phyloP scores from a whole-genome alignment of 2,888 invertebrate genomes.

The Sphecodes monilicornis region DNA sequence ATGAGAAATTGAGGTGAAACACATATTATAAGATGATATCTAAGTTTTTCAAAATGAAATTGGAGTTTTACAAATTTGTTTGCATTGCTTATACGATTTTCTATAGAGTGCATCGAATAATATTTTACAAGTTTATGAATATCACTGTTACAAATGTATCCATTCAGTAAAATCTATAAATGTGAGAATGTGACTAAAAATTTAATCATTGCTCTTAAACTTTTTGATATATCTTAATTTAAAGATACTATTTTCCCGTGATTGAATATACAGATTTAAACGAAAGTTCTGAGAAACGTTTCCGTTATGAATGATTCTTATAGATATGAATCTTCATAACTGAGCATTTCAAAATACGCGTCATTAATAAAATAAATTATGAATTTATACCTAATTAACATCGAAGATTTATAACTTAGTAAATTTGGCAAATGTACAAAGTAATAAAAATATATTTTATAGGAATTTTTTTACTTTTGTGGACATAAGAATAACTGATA shows the following conservation, averaged over 20 bases:
- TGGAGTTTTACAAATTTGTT: neutral
- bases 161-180: constrained; percentile 60
- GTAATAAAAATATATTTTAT: constrained; percentile 4
- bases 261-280: constrained; percentile 19
- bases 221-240: constrained; percentile 14
- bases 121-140: constrained; percentile 35
- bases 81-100: neutral
- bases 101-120: neutral
- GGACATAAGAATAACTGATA: neutral
- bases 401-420: constrained; percentile 25
- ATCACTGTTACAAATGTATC: constrained; percentile 67
- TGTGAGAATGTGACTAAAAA: constrained; percentile 40
- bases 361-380: constrained; percentile 27
- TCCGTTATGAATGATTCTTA: constrained; percentile 15
- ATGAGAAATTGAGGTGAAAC: constrained; percentile 18
- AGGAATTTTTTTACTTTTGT: constrained; percentile 15
- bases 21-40: constrained; percentile 18
- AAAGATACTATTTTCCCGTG: constrained; percentile 1
- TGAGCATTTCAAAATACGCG: constrained; percentile 20
- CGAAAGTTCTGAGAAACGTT: constrained; percentile 7
- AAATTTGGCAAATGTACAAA: constrained; percentile 1
- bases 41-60: constrained; percentile 27
- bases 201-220: constrained; percentile 11
- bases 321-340: constrained; percentile 9
- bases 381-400: neutral